Conservation (phyloP, 2,797 vertebrate genomes). For the Hyperoplus immaculatus region DNA sequence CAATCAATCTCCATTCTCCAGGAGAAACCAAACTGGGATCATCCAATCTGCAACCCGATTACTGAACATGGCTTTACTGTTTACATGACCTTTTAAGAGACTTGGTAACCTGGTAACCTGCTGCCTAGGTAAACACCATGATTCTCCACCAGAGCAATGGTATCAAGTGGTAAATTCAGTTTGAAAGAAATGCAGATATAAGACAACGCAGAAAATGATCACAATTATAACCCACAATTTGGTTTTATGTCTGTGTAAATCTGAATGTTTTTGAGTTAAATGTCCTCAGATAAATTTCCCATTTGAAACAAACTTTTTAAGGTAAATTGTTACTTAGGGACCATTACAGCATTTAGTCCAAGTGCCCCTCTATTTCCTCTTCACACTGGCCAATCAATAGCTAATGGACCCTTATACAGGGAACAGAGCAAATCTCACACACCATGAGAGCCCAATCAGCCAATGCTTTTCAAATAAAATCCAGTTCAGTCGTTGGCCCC, state of each 20-base stretch:
- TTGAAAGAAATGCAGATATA: neutral
- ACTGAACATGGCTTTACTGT: neutral
- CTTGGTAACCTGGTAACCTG: neutral
- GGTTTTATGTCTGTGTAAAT: neutral
- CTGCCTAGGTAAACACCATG: neutral
- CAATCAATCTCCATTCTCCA: neutral
- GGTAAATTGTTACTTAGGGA: slow-evolving; percentile 7
- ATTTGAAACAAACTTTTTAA: slow-evolving; percentile 21
- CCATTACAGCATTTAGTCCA: slow-evolving; percentile 50
- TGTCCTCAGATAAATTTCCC: neutral
- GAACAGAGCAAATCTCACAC: slow-evolving; percentile 62
- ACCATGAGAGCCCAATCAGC: slow-evolving; percentile 65
- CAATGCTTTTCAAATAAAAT: slow-evolving; percentile 61
- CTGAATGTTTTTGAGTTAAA: neutral
- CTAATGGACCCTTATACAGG: slow-evolving; percentile 70
- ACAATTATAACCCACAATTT: neutral
- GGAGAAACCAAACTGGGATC: neutral
- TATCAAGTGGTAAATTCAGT: neutral
- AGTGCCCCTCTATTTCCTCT: slow-evolving; percentile 47
- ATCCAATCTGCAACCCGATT: neutral
- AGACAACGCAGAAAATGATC: neutral
- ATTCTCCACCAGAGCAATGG: neutral
- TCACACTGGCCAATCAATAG: slow-evolving; percentile 53
- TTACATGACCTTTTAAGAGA: neutral
- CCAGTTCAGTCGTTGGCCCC: slow-evolving; percentile 50